These are phyloP conservation scores for Gymnopithys bicolor DNA, from an alignment of 2,797 vertebrate genomes.

Conservation along the genomic window DNA sequence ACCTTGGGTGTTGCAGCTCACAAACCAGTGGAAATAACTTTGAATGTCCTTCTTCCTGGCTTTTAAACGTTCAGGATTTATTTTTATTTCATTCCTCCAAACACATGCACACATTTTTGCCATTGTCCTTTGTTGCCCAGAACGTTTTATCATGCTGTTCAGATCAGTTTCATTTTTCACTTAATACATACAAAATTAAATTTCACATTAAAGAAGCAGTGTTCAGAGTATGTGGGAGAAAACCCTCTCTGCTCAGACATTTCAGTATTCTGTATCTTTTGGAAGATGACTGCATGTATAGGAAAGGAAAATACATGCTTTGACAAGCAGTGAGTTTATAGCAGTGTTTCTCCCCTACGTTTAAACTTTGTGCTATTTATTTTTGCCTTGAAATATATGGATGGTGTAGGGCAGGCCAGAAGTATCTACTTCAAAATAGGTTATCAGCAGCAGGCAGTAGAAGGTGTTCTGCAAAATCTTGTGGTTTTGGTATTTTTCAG, in stretches of 20 bases:
- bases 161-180: neutral
- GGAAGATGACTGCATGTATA: neutral
- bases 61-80: neutral
- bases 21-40: neutral
- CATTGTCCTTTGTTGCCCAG: neutral
- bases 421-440: rapidly evolving
- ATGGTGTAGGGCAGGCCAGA: neutral
- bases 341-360: neutral
- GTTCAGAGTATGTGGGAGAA: neutral
- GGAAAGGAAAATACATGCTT: neutral
- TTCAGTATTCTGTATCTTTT: neutral
- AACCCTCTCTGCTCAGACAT: neutral
- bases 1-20: neutral
- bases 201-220: neutral
- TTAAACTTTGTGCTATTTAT: neutral
- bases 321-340: neutral
- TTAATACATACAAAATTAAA: neutral
- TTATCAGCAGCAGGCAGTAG: neutral
- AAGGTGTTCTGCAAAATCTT: neutral
- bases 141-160: neutral
- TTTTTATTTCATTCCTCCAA: neutral
- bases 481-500: constrained; percentile 77
- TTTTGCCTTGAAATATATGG: neutral
- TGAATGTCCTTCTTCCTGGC: neutral
- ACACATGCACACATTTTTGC: neutral